Evolutionary conservation across 1,140 invertebrate species (phyloP), one percentile per base, ranked within the genome.

Genomic region (Aphaenogaster floridana): DNA sequence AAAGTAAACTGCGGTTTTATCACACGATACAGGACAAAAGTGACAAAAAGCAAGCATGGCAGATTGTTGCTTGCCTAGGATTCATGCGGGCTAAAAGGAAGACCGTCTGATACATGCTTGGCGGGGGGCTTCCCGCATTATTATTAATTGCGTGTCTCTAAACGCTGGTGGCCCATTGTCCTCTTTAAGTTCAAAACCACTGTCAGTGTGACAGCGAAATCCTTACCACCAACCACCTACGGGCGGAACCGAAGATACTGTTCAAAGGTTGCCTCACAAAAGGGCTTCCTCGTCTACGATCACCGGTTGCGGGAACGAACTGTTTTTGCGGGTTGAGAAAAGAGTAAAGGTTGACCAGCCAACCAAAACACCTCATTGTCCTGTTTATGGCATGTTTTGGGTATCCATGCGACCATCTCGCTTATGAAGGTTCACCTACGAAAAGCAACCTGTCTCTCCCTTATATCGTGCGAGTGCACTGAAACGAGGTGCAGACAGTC

Each of bases 301-400:
- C 57, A 9, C 7, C 9, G 52, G 28, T n/a, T 7, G 15, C 36
- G 61, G 54, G 83, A 45, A 61, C 71, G 78, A 39, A 61, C 50
- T 63, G 59, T 81, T 88, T 88, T 74, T 79, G 36, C 61, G 21
- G 45, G 2, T 9, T n/a, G 59, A 21, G 21, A 69, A 42, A 72
- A 79, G 50, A 80, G 17, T 50, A 69, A 84, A 86, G 83, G 57
- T 68, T 48, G 52, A 42, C n/a, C 57, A 52, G 50, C 48, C 9
- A 52, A 87, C 89, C 84, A 86, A 93, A 94, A 94, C 90, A 93
- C 39, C n/a, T 89, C 90, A 93, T 94, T 93, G 93, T 93, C 90
- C 88, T 86, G 84, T 93, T 93, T 92, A 92, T 91, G 90, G 92
- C 85, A 86, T 92, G 93, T 94, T 94, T 93, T 91, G 87, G 86